Base-by-base conservation (phyloP, 2,888 invertebrate genomes). In the Synanthedon vespiformis region DNA sequence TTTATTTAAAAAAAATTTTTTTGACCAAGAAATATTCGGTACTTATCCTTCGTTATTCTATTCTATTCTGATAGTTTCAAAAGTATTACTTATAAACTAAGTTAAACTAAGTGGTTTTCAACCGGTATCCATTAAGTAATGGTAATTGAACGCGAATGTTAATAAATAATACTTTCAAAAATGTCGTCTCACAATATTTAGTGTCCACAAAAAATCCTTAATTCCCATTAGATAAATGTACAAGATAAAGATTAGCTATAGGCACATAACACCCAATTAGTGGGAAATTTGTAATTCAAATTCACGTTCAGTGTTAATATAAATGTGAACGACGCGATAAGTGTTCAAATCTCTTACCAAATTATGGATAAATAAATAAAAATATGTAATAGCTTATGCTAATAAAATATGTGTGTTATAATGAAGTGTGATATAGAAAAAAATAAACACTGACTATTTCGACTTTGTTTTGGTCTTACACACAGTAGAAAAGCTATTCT, bases 191-290 rank as follows among this genome's bases (percentile, higher is more conserved):
- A 34, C 34, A 34, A 34, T 34, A 34, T 34, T 34, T 34, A 34
- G 34, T 34, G 34, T 34, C 10, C 1, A 34, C 10, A 10, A 34
- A 34, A 34, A 34, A 34, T 44, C 18, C 50, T 50, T 50, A 27
- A 59, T 64, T 67, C 62, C 66, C 62, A 69, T 68, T 59, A 76
- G 76, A 79, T 79, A 65, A 74, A 75, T 69, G 56, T 58, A 53
- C 50, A 54, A 65, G 72, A 79, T 78, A 75, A 68, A 59, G 56
- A 64, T 64, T 67, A 67, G 67, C 64, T 66, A 59, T 59, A 34
- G 34, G 59, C 66, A 65, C 68, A 67, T 77, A 77, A 76, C 77
- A 78, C 74, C 70, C 72, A 75, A 80, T 81, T 79, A 77, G 72
- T 62, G 61, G 58, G 55, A 55, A 65, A 73, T 76, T 74, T 73